Base-by-base conservation (phyloP, 2,113 vertebrate genomes). In the Corythaixoides concolor region DNA sequence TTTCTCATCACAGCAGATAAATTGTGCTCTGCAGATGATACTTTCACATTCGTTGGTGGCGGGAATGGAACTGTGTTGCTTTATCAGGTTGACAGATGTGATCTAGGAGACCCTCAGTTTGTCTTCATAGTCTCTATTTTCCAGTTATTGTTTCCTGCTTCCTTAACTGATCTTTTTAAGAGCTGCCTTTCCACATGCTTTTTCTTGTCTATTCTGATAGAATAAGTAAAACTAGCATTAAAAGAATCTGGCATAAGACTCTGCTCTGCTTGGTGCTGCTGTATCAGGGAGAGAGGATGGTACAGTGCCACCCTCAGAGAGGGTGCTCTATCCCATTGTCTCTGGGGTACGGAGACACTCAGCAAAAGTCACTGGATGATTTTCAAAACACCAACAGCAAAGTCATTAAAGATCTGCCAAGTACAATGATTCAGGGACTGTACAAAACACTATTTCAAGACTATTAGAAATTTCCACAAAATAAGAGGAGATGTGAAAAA, bases 381-480 rank as follows among this genome's bases (percentile, higher is more conserved):
- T 53, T 93, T 95, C 62, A 89, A 75, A 95, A 66, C 30, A 67
- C 28, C 39, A 84, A 17, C 33, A 74, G 72, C 70, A 94, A 92
- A 75, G 75, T 83, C 70, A 32, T 59, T 83, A 76, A 94, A 95
- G 78, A 95, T 63, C 39, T 87, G 70, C n/a, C 86, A 86, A 74
- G 68, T 59, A 28, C 41, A 33, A 5, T 58, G 64, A 21, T 12
- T 86, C 32, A 33, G 52, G n/a, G 39, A 60, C 24, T 68, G 12
- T 79, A 56, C 9, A 43, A 92, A 96, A 55, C 20, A 30, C 26
- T 72, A 2, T 35, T 91, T 83, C 12, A 69, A 32, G 63, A 66
- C 26, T 53, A 35, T 27, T 76, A 66, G 89, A 95, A 95, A 70
- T 75, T 96, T 96, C 86, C 89, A 63, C 0, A 0, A 63, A 88